Base-by-base conservation (phyloP, 2,113 vertebrate species). In the Platanista minor region DNA sequence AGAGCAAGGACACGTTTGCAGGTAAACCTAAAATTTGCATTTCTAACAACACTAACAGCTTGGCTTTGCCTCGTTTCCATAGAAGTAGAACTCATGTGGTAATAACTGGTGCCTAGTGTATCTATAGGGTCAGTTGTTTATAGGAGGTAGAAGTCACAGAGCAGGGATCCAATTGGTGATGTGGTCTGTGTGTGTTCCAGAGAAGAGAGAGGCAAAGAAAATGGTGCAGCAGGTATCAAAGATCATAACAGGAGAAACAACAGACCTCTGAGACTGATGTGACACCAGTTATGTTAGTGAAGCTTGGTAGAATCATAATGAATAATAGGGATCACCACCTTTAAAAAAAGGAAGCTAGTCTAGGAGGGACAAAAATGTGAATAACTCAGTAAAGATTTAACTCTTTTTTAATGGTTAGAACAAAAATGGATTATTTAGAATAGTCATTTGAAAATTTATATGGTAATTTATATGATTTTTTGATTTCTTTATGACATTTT, bases 161-260 rank as follows among this genome's bases (percentile, higher is more conserved):
- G 8, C 27, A 49, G n/a, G 14, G 31, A 0, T 5, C 17, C 8
- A 2, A 12, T 29, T 61, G 61, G 21, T 8, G 39, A 8, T n/a
- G 2, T 17, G 21, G 2, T 8, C 4, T 7, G 31, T 10, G 2
- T 12, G 8, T 1, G 12, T 27, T 54, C 8, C 4, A 10, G 10
- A 46, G n/a, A 13, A 72, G 77, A 64, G 17, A 17, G 2, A 12
- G 9, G 11, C 3, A 20, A 83, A 14, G 10, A 31, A 14, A 17
- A 36, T 0, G 0, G 8, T 4, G 59, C 14, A 6, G 25, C 1
- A 8, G 13, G 29, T 6, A 27, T 8, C 36, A 41, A 18, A 5
- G 3, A 18, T 29, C 1, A 29, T 20, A 5, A 1, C 4, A 8
- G 52, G 9, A 61, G n/a, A 20, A 39, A 29, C 3, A 23, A 9